Base-by-base conservation (phyloP, 2,113 vertebrate genomes). In the Tyto alba region DNA sequence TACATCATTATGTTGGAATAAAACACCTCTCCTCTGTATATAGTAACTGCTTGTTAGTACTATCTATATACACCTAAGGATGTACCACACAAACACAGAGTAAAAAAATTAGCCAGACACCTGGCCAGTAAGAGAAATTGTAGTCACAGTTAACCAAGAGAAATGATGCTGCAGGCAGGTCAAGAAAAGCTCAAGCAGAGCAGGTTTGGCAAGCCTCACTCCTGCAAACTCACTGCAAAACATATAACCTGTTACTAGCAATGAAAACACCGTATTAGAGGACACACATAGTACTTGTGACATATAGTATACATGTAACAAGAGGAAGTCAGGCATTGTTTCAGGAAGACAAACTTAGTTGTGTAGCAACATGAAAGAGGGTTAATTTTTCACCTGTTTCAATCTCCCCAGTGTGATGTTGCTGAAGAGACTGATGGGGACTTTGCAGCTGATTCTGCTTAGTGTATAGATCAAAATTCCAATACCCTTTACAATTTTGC, bases 241-340 rank as follows among this genome's bases (percentile, higher is more conserved):
- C 2, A 8, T 23, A 9, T 2, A 6, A 2, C 7, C 16, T 88
- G 1, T 0, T n/a, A 9, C 6, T 43, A 30, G 5, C 29, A 63
- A 14, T 47, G 48, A 21, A 34, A 80, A 20, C 53, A 32, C 3
- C 17, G 4, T 36, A 3, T 19, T 52, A 43, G 19, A 62, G 6
- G 20, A 6, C 16, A 12, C 43, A 43, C 34, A 43, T 18, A 14
- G 17, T 41, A 38, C 19, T 2, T 6, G 21, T 63, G 30, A 60
- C 17, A 47, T 8, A 19, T 18, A 40, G 12, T 17, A 55, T 19
- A 47, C 21, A n/a, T 0, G 0, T 1, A n/a, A 19, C 20, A 80
- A 76, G 17, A 74, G 5, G 10, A 66, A 66, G 8, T 30, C 55
- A 66, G 17, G 6, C 13, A 22, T 48, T 59, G 14, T 32, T 89